A percentile compares a stretch with the other conserved stretches of the same genome.
These are phyloP conservation scores for Potorous gilbertii DNA, from an alignment of 2,797 vertebrate species.

Conservation along the genomic window DNA sequence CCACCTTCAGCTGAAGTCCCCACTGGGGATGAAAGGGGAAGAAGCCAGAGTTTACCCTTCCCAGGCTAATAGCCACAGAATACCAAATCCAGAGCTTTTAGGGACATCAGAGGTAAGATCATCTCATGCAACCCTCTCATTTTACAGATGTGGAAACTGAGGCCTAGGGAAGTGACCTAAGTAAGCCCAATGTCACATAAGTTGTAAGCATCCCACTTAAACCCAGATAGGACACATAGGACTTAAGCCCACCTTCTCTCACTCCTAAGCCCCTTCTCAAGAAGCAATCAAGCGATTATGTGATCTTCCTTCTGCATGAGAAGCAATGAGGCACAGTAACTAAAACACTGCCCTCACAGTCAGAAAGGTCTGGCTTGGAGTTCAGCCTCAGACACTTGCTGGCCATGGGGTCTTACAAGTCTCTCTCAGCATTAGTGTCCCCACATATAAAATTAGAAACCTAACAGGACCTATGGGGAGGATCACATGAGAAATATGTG, in stretches of 20 bases:
- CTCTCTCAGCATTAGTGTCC: constrained; percentile 1
- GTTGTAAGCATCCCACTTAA: not conserved
- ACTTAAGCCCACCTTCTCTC: not conserved
- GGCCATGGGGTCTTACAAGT: not conserved
- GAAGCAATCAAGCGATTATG: not conserved
- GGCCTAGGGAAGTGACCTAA: not conserved
- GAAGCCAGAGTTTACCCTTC: not conserved
- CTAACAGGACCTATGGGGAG: not conserved
- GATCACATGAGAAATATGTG: not conserved
- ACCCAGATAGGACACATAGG: too few species aligned
- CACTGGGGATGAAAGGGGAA: not conserved
- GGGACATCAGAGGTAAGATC: not conserved
- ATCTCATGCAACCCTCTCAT: not conserved
- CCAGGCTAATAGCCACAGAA: not conserved
- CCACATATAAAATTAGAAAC: not conserved
- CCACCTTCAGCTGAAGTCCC: not conserved
- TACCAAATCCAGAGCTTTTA: not conserved
- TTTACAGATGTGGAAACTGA: not conserved
- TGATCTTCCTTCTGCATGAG: not conserved
- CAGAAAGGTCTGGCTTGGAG: not conserved
- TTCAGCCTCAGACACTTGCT: not conserved
- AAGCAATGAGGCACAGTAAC: too few species aligned
- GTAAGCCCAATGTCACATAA: not conserved
- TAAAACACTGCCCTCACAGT: not conserved
- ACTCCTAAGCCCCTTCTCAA: not conserved